A percentile compares a stretch with the other conserved stretches of the same genome.
These are phyloP conservation scores for Orthochromis indermauri DNA, from an alignment of 2,113 vertebrate genomes.

Conservation along the genomic window DNA sequence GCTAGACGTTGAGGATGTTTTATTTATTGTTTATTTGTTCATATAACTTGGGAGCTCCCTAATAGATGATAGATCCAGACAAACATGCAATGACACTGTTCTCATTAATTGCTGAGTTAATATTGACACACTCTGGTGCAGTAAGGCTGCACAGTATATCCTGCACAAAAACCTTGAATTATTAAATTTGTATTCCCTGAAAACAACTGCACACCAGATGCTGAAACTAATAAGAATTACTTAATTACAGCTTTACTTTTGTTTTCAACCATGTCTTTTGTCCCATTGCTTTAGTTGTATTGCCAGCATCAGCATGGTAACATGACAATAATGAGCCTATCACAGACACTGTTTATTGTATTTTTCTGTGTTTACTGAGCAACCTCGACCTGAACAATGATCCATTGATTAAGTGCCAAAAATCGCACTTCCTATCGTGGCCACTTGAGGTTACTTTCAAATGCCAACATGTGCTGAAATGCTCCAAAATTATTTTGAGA, in stretches of 20 bases:
- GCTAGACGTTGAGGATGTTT: background rate
- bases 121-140: background rate
- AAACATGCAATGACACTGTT: background rate
- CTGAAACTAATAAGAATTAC: background rate
- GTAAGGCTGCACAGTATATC: background rate
- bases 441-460: background rate
- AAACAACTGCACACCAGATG: background rate
- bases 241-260: background rate
- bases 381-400: background rate
- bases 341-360: background rate
- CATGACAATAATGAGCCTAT: background rate
- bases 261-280: background rate
- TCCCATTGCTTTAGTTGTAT: background rate
- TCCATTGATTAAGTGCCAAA: background rate
- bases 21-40: background rate
- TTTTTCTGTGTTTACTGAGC: background rate
- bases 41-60: background rate
- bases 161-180: background rate
- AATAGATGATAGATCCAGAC: background rate
- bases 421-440: background rate
- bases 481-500: background rate
- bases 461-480: background rate
- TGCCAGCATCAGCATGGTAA: background rate
- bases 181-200: background rate
- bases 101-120: background rate